These are phyloP conservation scores for Rhineura floridana DNA, from an alignment of 2,113 vertebrate species.

Conservation along the genomic window DNA sequence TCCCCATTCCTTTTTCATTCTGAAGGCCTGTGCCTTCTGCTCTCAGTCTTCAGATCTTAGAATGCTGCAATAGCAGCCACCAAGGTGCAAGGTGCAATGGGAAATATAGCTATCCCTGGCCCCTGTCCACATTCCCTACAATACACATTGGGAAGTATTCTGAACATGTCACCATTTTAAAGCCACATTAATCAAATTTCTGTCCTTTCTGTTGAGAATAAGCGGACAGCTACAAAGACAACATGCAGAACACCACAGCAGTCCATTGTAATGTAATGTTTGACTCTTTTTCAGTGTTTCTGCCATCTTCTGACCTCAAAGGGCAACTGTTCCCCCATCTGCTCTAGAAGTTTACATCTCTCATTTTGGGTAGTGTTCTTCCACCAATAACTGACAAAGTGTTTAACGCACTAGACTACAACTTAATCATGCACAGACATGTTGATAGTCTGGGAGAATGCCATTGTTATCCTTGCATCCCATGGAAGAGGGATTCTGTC, in stretches of 20 bases:
- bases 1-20: neutral
- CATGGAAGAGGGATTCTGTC: conserved; percentile 7
- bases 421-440: conserved; percentile 9
- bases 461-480: conserved; percentile 6
- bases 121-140: neutral
- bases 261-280: neutral
- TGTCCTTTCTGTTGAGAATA: neutral
- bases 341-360: neutral
- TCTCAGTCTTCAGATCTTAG: no score
- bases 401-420: neutral
- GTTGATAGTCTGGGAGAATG: neutral
- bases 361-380: neutral
- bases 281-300: neutral
- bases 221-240: no score
- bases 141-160: neutral
- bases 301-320: neutral
- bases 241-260: neutral
- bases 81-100: no score
- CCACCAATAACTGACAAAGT: neutral
- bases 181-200: neutral
- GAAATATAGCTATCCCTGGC: neutral
- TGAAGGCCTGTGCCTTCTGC: no score
- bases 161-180: neutral
- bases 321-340: neutral
- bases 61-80: neutral